Evolutionary conservation across 1,140 invertebrate genomes (phyloP).

Genomic region (Atta cephalotes): DNA sequence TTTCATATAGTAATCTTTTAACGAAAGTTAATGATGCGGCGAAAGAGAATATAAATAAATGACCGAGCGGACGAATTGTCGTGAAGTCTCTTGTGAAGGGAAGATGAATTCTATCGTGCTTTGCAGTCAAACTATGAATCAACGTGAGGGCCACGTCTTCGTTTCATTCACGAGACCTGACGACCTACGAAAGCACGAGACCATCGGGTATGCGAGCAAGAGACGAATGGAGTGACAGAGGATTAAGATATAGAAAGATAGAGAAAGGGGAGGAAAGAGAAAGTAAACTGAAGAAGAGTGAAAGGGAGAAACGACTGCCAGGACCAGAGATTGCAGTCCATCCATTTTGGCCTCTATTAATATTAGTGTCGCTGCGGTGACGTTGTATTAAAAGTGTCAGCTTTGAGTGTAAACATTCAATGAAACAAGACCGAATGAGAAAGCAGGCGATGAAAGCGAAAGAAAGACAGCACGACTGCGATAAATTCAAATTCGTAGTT

Average conservation of each 20-base stretch:
- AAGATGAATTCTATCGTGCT: constrained; percentile 48
- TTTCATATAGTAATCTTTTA: background rate
- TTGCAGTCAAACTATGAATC: constrained; percentile 65
- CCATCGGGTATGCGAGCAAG: constrained; percentile 24
- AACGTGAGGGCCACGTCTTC: constrained; percentile 67
- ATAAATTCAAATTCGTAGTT: background rate
- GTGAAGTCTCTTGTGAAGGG: background rate
- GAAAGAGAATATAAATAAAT: constrained; percentile 13
- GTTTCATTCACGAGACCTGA: constrained; percentile 64
- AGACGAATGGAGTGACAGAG: background rate
- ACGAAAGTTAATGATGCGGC: constrained; percentile 12
- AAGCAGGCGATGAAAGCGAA: background rate
- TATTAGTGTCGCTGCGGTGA: constrained; percentile 28
- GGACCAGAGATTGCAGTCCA: constrained; percentile 26
- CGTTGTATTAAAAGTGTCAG: constrained; percentile 58
- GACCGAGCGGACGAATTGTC: constrained; percentile 4
- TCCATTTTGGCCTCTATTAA: constrained; percentile 65
- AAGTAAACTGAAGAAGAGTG: background rate
- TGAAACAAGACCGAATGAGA: constrained; percentile 1
- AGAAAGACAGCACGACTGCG: background rate
- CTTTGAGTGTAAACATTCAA: constrained; percentile 17
- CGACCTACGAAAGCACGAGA: constrained; percentile 12
- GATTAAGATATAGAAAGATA: constrained; percentile 8
- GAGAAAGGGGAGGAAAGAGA: background rate
- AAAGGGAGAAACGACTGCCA: constrained; percentile 33